A percentile compares a stretch with the other conserved stretches of the same genome.
Evolutionary conservation across 1,140 invertebrate genomes (phyloP).

Genomic region (Drosophila kikkawai): DNA sequence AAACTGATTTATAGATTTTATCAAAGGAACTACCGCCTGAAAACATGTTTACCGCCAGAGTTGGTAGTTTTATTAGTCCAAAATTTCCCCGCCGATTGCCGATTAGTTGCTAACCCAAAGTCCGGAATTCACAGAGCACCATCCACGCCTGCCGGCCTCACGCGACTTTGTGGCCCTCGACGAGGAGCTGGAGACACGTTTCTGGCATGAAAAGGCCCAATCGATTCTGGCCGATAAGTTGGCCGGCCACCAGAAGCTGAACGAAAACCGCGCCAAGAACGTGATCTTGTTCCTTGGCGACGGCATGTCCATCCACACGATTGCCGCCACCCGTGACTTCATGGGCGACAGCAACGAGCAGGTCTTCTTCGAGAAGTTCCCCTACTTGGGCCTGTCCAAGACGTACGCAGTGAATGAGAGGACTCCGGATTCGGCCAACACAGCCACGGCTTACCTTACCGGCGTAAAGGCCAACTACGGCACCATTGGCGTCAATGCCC

Average conservation of each 20-base stretch:
- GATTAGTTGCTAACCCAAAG: slow-evolving; percentile 51
- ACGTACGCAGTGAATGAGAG: slow-evolving; percentile 92
- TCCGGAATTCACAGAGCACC: slow-evolving; percentile 51
- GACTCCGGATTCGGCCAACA: slow-evolving; percentile 91
- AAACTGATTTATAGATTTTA: slow-evolving; percentile 37
- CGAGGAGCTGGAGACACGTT: slow-evolving; percentile 66
- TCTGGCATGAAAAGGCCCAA: slow-evolving; percentile 73
- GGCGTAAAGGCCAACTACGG: slow-evolving; percentile 93
- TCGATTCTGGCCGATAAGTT: slow-evolving; percentile 74
- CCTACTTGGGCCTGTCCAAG: slow-evolving; percentile 90
- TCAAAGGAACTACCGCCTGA: not conserved
- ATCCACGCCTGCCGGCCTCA: slow-evolving; percentile 51
- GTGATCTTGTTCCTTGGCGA: slow-evolving; percentile 92
- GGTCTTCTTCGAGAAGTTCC: slow-evolving; percentile 91
- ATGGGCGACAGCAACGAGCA: slow-evolving; percentile 89
- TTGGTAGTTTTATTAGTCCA: slow-evolving; percentile 14
- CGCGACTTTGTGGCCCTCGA: slow-evolving; percentile 62
- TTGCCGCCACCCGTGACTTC: slow-evolving; percentile 89
- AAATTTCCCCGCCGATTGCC: slow-evolving; percentile 5
- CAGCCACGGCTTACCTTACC: slow-evolving; percentile 91
- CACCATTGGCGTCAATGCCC: slow-evolving; percentile 90
- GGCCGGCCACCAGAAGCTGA: slow-evolving; percentile 78
- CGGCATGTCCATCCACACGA: slow-evolving; percentile 92
- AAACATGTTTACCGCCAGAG: slow-evolving; percentile 27
- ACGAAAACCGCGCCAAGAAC: slow-evolving; percentile 88